phyloP scores from a whole-genome alignment of 23 tunicate species.

The Ascidia mentula region DNA sequence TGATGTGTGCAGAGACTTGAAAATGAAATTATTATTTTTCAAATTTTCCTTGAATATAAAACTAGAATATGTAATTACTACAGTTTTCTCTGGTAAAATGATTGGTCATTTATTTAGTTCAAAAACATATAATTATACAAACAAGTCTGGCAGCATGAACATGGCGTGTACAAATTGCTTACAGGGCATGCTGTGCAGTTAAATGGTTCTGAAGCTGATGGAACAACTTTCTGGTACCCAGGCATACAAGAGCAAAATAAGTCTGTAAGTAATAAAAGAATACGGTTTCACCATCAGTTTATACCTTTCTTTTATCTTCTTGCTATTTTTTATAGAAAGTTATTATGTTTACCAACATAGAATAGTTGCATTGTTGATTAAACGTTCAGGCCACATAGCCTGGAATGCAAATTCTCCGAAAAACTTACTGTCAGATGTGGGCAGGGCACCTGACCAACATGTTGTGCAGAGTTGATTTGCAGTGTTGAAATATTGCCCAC shows the following conservation, averaged over 20 bases:
- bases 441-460: constrained; percentile 1
- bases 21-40: neutral
- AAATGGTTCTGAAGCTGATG: neutral
- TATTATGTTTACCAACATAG: too few species aligned
- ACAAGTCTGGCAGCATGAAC: neutral
- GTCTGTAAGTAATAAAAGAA: neutral
- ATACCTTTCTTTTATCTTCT: too few species aligned
- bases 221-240: neutral
- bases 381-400: too few species aligned
- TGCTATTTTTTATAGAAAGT: too few species aligned
- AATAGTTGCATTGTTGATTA: too few species aligned
- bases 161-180: neutral
- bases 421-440: constrained; percentile 11
- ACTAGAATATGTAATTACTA: too few species aligned
- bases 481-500: neutral
- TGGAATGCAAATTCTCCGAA: too few species aligned
- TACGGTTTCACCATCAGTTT: too few species aligned
- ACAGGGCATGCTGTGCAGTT: neutral
- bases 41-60: neutral
- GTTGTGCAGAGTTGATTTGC: constrained; percentile 16
- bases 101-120: too few species aligned
- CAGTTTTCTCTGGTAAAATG: too few species aligned
- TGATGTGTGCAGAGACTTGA: constrained; percentile 10
- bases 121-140: too few species aligned
- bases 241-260: neutral